These are phyloP conservation scores for Acholoe squamosa DNA, from an alignment of 2,888 invertebrate species.

Conservation along the genomic window DNA sequence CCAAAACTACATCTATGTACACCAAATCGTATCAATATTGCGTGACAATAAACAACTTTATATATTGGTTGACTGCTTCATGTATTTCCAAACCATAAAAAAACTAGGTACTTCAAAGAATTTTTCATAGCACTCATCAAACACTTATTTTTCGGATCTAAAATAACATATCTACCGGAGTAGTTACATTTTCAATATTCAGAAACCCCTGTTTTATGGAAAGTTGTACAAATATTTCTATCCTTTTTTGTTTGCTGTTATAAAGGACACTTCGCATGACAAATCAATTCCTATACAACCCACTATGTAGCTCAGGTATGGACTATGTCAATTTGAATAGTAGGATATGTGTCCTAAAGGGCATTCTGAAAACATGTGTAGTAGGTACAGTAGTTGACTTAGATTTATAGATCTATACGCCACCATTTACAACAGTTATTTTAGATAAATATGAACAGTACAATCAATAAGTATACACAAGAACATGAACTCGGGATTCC, in stretches of 20 bases:
- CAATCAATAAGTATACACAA: neutral
- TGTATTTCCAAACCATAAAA: neutral
- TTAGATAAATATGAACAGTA: neutral
- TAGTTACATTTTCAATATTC: no score
- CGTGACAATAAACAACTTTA: neutral
- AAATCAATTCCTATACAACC: no score
- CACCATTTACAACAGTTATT: neutral
- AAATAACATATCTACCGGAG: no score
- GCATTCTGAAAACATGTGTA: no score
- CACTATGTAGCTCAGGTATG: no score
- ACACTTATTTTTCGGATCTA: neutral
- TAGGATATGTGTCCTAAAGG: no score
- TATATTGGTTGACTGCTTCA: neutral
- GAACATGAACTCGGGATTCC: neutral
- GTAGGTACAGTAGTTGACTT: no score
- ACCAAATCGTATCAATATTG: neutral
- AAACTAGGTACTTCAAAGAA: neutral
- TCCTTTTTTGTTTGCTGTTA: no score
- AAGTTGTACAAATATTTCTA: no score
- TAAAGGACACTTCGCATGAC: no score
- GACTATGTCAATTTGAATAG: no score
- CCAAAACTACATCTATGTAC: slow-evolving; percentile 22
- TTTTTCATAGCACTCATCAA: neutral
- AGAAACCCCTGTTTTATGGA: no score
- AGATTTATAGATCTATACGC: neutral